Percentiles rank a stretch among this genome's conserved stretches.
These are phyloP conservation scores for Scotopteryx bipunctaria DNA, from an alignment of 2,888 invertebrate species.

Conservation along the genomic window DNA sequence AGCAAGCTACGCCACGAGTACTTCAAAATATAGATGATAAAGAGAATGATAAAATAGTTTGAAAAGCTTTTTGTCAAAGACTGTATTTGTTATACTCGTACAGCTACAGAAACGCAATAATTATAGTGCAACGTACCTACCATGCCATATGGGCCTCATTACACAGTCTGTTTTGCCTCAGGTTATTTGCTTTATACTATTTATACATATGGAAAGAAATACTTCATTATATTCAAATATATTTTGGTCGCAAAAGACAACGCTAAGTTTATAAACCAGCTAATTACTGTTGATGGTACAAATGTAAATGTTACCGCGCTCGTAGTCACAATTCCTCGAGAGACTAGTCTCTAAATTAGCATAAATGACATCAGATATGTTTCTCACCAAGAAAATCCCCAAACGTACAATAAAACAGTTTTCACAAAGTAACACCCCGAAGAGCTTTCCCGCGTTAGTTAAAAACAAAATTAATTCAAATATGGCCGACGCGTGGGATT, in stretches of 20 bases:
- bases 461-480: slow-evolving; percentile 72
- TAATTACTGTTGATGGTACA: slow-evolving; percentile 16
- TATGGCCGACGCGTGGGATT: slow-evolving; percentile 66
- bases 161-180: too few relatives aligned
- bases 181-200: too few relatives aligned
- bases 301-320: slow-evolving; percentile 18
- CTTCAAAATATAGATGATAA: too few relatives aligned
- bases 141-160: too few relatives aligned
- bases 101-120: too few relatives aligned
- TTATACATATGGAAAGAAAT: too few relatives aligned
- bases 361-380: slow-evolving; percentile 37
- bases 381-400: slow-evolving; percentile 44
- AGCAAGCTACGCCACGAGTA: too few relatives aligned
- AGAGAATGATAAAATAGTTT: too few relatives aligned
- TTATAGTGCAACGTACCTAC: too few relatives aligned
- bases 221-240: not conserved
- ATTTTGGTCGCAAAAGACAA: slow-evolving; percentile 11
- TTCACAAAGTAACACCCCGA: slow-evolving; percentile 56
- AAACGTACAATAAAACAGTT: slow-evolving; percentile 54
- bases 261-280: not conserved
- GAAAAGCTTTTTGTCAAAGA: too few relatives aligned
- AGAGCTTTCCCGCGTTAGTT: slow-evolving; percentile 67
- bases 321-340: slow-evolving; percentile 26
- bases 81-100: too few relatives aligned
- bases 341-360: slow-evolving; percentile 32